Evolutionary conservation across 2,797 vertebrate genomes (phyloP).

Genomic region (Tenualosa ilisha): DNA sequence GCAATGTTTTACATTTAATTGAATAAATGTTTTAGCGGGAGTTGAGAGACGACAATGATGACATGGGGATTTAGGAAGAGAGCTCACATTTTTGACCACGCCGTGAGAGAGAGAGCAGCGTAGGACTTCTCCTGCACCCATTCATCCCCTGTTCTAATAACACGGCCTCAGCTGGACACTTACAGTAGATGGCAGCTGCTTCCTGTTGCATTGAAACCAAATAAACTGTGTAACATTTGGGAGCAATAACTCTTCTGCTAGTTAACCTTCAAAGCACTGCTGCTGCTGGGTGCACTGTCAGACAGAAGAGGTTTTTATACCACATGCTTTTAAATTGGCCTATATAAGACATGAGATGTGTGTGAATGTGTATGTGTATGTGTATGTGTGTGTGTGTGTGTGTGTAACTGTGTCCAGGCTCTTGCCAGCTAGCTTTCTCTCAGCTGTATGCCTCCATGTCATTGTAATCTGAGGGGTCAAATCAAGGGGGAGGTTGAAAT

Average conservation of each 20-base stretch:
- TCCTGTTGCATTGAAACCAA: constrained; percentile 52
- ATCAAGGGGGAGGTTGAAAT: background rate
- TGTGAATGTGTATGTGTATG: constrained; percentile 9
- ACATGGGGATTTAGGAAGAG: constrained; percentile 27
- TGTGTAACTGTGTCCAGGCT: background rate
- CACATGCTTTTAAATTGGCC: background rate
- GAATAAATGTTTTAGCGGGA: constrained; percentile 13
- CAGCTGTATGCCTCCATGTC: background rate
- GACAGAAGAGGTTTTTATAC: constrained; percentile 35
- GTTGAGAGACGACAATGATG: background rate
- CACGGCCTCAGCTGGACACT: constrained; percentile 42
- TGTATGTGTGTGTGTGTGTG: constrained; percentile 6
- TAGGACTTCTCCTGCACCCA: constrained; percentile 34
- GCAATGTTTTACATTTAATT: constrained; percentile 20
- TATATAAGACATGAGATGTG: background rate
- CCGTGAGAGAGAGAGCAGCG: background rate
- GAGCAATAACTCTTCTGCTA: constrained; percentile 54
- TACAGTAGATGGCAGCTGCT: constrained; percentile 56
- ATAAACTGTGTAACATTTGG: constrained; percentile 49
- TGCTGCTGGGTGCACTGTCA: constrained; percentile 41
- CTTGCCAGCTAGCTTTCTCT: background rate
- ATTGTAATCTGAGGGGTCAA: constrained; percentile 4
- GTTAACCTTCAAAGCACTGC: constrained; percentile 52
- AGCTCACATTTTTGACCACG: background rate
- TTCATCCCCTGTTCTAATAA: constrained; percentile 38